phyloP scores from a whole-genome alignment of 1,140 invertebrate genomes.

The Planococcus citri region DNA sequence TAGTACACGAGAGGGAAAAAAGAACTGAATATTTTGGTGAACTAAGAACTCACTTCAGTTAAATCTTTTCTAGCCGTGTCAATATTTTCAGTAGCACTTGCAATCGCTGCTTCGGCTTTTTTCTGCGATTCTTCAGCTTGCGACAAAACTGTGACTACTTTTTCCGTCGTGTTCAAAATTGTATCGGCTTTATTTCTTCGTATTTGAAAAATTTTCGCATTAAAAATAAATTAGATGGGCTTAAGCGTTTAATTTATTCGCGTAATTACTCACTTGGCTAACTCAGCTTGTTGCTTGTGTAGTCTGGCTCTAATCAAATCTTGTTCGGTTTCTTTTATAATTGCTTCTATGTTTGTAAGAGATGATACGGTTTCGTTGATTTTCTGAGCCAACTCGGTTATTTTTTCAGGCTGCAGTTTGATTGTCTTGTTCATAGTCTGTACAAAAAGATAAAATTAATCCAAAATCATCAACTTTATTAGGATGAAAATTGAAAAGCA shows the following conservation, averaged over 20 bases:
- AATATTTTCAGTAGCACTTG: constrained; percentile 67
- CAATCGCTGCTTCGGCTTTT: constrained; percentile 61
- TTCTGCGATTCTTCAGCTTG: constrained; percentile 64
- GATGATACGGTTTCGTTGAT: constrained; percentile 76
- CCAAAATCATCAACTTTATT: not conserved
- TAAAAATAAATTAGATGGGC: too few species aligned
- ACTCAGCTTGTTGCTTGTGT: constrained; percentile 62
- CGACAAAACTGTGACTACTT: constrained; percentile 43
- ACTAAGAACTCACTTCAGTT: constrained; percentile 35
- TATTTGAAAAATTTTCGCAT: too few species aligned
- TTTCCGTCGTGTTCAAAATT: constrained; percentile 42
- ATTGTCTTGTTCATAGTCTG: constrained; percentile 36
- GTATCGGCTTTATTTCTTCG: constrained; percentile 39
- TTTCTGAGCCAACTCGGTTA: constrained; percentile 61
- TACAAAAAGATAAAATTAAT: constrained; percentile 18
- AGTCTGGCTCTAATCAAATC: constrained; percentile 59
- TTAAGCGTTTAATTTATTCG: too few species aligned
- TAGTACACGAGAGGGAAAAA: constrained; percentile 23
- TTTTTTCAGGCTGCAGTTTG: constrained; percentile 68
- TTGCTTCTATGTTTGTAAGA: constrained; percentile 78
- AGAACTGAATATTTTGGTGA: too few species aligned
- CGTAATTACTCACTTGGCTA: constrained; percentile 63
- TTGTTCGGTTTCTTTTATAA: constrained; percentile 68
- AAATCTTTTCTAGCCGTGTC: constrained; percentile 59
- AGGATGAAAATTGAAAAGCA: not conserved